These are phyloP conservation scores for Lytechinus variegatus DNA, from an alignment of 35 echinoderm and acorn worm genomes.

Conservation along the genomic window DNA sequence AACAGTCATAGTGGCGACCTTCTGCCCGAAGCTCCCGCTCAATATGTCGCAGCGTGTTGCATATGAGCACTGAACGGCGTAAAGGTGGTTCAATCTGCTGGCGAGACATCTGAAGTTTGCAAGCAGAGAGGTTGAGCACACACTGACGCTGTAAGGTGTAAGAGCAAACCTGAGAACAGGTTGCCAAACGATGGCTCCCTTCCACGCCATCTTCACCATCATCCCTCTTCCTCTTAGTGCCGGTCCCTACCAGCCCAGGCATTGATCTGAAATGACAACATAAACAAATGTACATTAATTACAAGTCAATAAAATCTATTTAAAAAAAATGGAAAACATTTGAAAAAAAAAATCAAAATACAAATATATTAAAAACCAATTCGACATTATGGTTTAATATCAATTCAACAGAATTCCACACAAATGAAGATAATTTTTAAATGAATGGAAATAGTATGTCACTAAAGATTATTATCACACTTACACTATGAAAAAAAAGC, in stretches of 20 bases:
- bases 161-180: slow-evolving; percentile 54
- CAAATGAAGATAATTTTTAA: background rate
- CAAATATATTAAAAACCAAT: background rate
- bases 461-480: background rate
- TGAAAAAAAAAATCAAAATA: too few species aligned
- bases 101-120: slow-evolving; percentile 69
- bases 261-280: slow-evolving; percentile 68
- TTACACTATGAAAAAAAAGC: background rate
- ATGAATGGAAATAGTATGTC: background rate
- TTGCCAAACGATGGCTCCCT: slow-evolving; percentile 59
- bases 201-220: slow-evolving; percentile 71
- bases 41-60: slow-evolving; percentile 79
- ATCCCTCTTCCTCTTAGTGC: slow-evolving; percentile 79
- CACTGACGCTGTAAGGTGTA: slow-evolving; percentile 79
- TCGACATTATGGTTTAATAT: background rate
- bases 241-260: slow-evolving; percentile 74
- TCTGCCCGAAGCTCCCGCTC: slow-evolving; percentile 73
- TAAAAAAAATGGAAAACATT: too few species aligned
- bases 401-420: background rate
- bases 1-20: slow-evolving; percentile 66
- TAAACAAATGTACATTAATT: background rate
- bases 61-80: slow-evolving; percentile 79
- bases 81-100: slow-evolving; percentile 71
- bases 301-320: too few species aligned
- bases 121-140: slow-evolving; percentile 79